phyloP scores from a whole-genome alignment of 2,797 vertebrate species.

The Decapterus maruadsi region DNA sequence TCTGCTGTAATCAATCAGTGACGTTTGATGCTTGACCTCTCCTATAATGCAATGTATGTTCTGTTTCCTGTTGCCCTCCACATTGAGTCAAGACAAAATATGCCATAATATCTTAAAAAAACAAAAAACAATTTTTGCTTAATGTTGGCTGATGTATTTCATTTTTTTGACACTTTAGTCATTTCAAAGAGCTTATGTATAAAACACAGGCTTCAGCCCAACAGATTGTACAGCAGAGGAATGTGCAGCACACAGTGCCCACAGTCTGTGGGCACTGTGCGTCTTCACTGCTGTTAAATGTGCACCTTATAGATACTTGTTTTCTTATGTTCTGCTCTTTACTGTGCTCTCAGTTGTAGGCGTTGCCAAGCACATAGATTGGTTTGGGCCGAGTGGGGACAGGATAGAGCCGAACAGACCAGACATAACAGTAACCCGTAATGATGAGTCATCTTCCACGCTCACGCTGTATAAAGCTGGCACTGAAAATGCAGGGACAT shows the following conservation, averaged over 20 bases:
- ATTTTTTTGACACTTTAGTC: not conserved
- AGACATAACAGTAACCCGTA: conserved; percentile 92
- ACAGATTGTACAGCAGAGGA: conserved; percentile 1
- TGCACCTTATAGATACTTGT: not conserved
- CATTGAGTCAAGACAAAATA: not conserved
- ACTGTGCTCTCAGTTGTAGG: conserved; percentile 87
- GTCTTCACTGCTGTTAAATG: conserved; percentile 16
- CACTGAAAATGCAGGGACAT: conserved; percentile 93
- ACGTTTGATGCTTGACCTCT: conserved; percentile 9
- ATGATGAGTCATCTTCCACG: conserved; percentile 93
- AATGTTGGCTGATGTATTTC: not conserved
- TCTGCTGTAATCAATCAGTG: conserved; percentile 1
- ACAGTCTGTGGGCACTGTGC: conserved; percentile 29
- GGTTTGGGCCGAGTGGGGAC: conserved; percentile 95
- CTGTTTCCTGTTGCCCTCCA: not conserved
- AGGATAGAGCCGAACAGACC: conserved; percentile 91
- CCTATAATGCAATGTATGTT: not conserved
- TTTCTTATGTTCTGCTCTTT: conserved; percentile 48
- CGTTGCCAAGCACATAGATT: conserved; percentile 93
- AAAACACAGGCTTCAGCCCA: conserved; percentile 3
- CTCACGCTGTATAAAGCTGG: conserved; percentile 96
- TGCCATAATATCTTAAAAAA: not conserved
- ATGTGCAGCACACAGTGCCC: conserved; percentile 16
- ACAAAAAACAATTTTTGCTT: not conserved
- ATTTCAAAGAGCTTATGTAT: conserved; percentile 10